phyloP scores from a whole-genome alignment of 2,113 vertebrate species.

The Saccopteryx leptura region DNA sequence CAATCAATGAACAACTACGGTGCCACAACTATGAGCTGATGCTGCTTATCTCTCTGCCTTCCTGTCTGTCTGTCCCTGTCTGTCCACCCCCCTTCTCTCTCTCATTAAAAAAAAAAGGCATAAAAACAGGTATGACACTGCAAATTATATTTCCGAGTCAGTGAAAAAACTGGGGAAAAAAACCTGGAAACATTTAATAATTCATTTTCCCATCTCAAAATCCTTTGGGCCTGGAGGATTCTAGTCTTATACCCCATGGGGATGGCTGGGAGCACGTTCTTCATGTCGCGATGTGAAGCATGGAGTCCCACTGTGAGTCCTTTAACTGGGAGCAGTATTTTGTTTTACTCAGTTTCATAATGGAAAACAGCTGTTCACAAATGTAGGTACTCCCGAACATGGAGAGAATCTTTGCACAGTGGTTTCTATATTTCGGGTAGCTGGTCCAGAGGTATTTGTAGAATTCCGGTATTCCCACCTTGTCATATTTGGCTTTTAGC shows the following conservation, averaged over 20 bases:
- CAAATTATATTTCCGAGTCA: constrained; percentile 11
- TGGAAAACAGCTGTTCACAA: constrained; percentile 83
- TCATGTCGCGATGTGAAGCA: background rate
- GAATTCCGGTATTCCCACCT: constrained; percentile 74
- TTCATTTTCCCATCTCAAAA: background rate
- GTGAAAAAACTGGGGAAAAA: background rate
- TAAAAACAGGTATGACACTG: background rate
- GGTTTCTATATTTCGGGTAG: constrained; percentile 64
- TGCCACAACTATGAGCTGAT: no score
- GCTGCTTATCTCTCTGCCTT: no score
- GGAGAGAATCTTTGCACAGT: constrained; percentile 78
- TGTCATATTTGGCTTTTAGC: constrained; percentile 68
- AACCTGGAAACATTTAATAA: background rate
- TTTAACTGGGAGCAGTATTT: constrained; percentile 43
- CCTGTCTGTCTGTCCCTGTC: no score
- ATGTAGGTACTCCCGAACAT: constrained; percentile 82
- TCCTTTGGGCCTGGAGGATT: background rate
- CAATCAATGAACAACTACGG: no score
- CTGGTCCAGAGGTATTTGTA: constrained; percentile 71
- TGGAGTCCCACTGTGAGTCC: constrained; percentile 56
- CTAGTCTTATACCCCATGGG: background rate
- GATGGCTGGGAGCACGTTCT: fast-evolving
- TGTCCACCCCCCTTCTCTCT: no score
- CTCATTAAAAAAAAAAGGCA: background rate
- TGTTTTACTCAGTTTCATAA: constrained; percentile 81